Evolutionary conservation across 2,888 invertebrate species (phyloP), one percentile per base, ranked within the genome.

Genomic region (Agelastica alni): DNA sequence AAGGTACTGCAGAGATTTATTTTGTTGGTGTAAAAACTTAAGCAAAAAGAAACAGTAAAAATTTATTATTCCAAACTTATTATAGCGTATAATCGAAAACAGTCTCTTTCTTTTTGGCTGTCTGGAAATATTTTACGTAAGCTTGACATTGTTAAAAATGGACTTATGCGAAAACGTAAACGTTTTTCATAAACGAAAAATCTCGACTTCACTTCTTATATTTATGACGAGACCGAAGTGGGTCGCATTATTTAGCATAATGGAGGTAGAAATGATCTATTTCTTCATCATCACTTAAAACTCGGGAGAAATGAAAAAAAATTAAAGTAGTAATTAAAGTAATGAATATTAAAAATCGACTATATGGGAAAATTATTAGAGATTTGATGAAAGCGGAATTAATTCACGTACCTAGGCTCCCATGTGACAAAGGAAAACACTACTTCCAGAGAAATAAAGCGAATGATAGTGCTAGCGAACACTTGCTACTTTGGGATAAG

Each of bases 121-220:
- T 41, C 41, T 48, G 30, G 18, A 51, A n/a, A 55, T 42, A 51
- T 49, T 51, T 51, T 32, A 55, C 26, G 49, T 45, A 22, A 17
- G 36, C 48, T 41, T 51, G 55, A 42, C 47, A 37, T 51, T 51
- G 51, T 56, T 56, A 56, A 56, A 56, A 56, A 56, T 51, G 47
- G 51, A 47, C 30, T 46, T 43, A 37, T 31, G 42, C 17, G 26
- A 37, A 56, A 43, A 46, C 31, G 51, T 56, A 49, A n/a, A 17
- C 43, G 37, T 54, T 47, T 58, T 54, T 47, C 51, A 47, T 42
- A 54, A 43, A 55, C 56, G 65, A 65, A 69, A 68, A 69, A 48
- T 69, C 69, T 67, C 55, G 59, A 67, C 61, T 66, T 66, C 67
- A 60, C 63, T 61, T 57, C 62, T 65, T 68, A 70, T 70, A 70